A percentile compares a stretch with the other conserved stretches of the same genome.
These are phyloP conservation scores for Folsomia candida DNA, from an alignment of 2,888 invertebrate species.

Conservation along the genomic window DNA sequence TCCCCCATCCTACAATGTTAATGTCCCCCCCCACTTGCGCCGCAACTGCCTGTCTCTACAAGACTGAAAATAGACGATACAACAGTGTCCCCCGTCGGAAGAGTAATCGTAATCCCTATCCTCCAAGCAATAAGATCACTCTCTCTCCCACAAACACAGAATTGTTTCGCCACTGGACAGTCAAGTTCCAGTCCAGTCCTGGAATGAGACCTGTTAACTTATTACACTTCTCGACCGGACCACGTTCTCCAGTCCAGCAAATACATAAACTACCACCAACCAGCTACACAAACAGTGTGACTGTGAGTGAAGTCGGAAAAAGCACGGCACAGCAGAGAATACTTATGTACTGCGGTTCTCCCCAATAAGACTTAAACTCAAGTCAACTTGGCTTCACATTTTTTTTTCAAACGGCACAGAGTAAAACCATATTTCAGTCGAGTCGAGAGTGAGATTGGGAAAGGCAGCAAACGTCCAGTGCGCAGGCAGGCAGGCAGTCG, in stretches of 20 bases:
- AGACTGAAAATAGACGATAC: background rate
- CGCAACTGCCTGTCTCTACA: background rate
- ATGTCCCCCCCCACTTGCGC: background rate
- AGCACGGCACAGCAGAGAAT: background rate
- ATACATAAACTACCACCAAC: background rate
- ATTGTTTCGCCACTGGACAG: background rate
- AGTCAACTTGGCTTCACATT: background rate
- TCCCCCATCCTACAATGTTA: too few relatives aligned
- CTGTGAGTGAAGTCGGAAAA: background rate
- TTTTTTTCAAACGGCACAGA: background rate
- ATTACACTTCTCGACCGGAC: background rate
- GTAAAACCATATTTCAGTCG: slow-evolving; percentile 4
- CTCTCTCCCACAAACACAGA: slow-evolving; percentile 7
- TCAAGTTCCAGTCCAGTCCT: background rate
- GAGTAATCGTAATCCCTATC: slow-evolving; percentile 12
- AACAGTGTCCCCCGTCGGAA: background rate
- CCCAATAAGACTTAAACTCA: background rate
- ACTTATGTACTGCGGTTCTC: background rate
- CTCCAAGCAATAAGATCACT: slow-evolving; percentile 18
- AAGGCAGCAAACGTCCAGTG: background rate
- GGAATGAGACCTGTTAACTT: background rate
- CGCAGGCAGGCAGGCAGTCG: background rate
- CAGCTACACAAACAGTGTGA: background rate
- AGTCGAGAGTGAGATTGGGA: background rate
- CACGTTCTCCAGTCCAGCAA: background rate